Conservation (phyloP, 2,888 invertebrate genomes). For the Iphiclides podalirius region DNA sequence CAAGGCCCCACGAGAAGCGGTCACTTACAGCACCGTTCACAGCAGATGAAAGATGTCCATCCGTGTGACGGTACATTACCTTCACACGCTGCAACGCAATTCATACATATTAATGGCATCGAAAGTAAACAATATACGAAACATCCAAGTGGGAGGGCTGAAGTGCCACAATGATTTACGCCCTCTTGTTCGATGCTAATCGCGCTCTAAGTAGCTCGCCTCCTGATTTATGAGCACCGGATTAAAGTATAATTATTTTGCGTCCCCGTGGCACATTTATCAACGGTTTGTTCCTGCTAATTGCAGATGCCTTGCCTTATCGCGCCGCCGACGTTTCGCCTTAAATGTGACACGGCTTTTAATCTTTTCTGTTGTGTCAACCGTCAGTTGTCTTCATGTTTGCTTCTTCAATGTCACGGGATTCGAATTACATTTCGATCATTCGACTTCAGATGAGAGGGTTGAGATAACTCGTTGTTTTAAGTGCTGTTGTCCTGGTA, state of each 20-base stretch:
- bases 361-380: slow-evolving; percentile 5
- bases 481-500: too few relatives aligned
- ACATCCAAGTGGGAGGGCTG: slow-evolving; percentile 35
- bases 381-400: slow-evolving; percentile 7
- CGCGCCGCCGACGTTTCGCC: background rate
- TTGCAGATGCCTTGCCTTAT: slow-evolving; percentile 22
- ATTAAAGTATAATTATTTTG: slow-evolving; percentile 53
- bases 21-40: too few relatives aligned
- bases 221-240: slow-evolving; percentile 43
- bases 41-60: too few relatives aligned
- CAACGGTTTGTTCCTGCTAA: slow-evolving; percentile 23
- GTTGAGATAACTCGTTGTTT: too few relatives aligned
- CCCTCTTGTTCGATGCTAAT: slow-evolving; percentile 75
- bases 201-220: slow-evolving; percentile 44
- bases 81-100: background rate
- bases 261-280: slow-evolving; percentile 28
- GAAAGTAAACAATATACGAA: slow-evolving; percentile 27
- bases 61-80: background rate
- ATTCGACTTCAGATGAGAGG: too few relatives aligned
- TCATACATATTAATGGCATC: slow-evolving; percentile 22
- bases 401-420: too few relatives aligned
- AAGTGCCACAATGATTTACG: slow-evolving; percentile 50
- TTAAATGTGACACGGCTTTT: background rate
- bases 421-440: too few relatives aligned
- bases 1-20: too few relatives aligned